Base-by-base conservation (phyloP, 2,888 invertebrate species). In the Branchipolynoe longqiensis region DNA sequence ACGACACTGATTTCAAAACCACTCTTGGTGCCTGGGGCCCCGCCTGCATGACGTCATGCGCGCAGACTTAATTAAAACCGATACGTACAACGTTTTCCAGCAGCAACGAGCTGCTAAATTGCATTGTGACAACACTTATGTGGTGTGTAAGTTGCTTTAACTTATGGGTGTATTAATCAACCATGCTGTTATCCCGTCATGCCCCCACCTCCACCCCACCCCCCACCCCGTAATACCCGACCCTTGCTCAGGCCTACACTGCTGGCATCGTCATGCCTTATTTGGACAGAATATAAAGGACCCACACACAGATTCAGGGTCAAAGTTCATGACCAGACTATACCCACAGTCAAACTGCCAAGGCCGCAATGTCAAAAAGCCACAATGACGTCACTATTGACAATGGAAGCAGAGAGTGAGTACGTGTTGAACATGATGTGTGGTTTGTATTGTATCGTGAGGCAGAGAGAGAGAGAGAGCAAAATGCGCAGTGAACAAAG, bases 301-400 rank as follows among this genome's bases (percentile, higher is more conserved):
- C 38, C 69, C 69, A 69, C 36, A 36, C n/a, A n/a, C n/a, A n/a
- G n/a, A n/a, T n/a, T n/a, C n/a, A n/a, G n/a, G 38, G 69, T 69
- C 69, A 69, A 69, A 69, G 69, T 69, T 69, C 69, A 69, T 69
- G 69, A 14, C 69, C 78, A 78, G 14, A 18, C 31, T 36, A 73
- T 48, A 48, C n/a, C n/a, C n/a, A n/a, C n/a, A n/a, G 48, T 78
- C 78, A 78, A 25, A 78, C 78, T 78, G 78, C 78, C 78, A 41
- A 40, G 48, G 54, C 78, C 78, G 78, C 78, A 78, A 48, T 78
- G 78, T 78, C 78, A 78, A 78, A n/a, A 78, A 48, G 78, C 78
- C 78, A 78, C 78, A 78, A 78, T 78, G 41, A 48, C 78, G 33
- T 14, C 6, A 48, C 48, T 41, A 73, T 73, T 33, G 73, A 73